phyloP scores from a whole-genome alignment of 2,888 invertebrate genomes.

The Himalopsyche anomala region DNA sequence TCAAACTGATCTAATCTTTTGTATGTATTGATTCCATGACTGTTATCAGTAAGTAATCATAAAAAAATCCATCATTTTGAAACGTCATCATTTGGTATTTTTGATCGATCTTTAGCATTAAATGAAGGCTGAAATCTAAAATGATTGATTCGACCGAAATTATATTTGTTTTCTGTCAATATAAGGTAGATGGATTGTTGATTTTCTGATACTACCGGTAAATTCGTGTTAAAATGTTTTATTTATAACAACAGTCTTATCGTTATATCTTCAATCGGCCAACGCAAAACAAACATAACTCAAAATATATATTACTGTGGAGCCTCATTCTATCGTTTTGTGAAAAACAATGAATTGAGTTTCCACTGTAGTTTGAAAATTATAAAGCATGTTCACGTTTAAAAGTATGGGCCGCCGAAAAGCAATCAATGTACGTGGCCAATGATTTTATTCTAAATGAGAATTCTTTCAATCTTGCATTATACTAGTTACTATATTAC shows the following conservation, averaged over 20 bases:
- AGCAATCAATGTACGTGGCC: too few relatives aligned
- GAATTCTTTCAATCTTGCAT: too few relatives aligned
- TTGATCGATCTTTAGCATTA: slow-evolving; percentile 3
- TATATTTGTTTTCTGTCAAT: slow-evolving; percentile 54
- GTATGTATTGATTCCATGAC: neutral
- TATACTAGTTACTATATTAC: too few relatives aligned
- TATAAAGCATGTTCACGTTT: too few relatives aligned
- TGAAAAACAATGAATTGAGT: too few relatives aligned
- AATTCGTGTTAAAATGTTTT: neutral
- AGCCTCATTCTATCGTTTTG: too few relatives aligned
- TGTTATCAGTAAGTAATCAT: neutral
- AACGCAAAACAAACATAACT: too few relatives aligned
- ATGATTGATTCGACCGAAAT: slow-evolving; percentile 52
- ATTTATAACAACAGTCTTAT: neutral
- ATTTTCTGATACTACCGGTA: neutral
- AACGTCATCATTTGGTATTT: neutral
- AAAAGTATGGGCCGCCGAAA: too few relatives aligned
- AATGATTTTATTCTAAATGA: too few relatives aligned
- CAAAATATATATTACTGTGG: too few relatives aligned
- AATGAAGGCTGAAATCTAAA: slow-evolving; percentile 36
- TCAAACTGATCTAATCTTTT: neutral
- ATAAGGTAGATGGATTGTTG: slow-evolving; percentile 54
- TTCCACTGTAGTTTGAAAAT: too few relatives aligned
- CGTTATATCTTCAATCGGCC: neutral
- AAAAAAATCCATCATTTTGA: neutral